These are phyloP conservation scores for Cynopterus sphinx DNA, from an alignment of 2,797 vertebrate genomes.

Conservation along the genomic window DNA sequence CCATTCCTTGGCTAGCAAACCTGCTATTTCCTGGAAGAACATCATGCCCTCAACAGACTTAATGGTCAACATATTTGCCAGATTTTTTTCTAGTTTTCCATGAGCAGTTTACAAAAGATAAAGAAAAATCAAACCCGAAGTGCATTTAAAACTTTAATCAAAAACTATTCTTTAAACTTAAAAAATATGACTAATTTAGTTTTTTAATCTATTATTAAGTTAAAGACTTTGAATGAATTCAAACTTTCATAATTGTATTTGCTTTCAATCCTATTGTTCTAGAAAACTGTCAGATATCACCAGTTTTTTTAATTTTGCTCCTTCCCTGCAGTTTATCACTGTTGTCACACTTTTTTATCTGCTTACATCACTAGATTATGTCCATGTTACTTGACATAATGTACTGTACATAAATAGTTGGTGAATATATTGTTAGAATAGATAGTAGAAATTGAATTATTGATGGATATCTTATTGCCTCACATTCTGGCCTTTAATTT, in stretches of 20 bases:
- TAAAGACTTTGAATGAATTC: neutral
- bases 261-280: neutral
- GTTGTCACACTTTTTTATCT: neutral
- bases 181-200: neutral
- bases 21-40: neutral
- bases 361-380: neutral
- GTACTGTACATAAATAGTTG: neutral
- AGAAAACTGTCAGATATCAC: neutral
- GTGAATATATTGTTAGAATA: neutral
- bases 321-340: neutral
- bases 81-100: neutral
- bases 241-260: neutral
- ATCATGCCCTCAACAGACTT: neutral
- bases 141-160: neutral
- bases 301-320: neutral
- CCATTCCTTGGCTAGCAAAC: neutral
- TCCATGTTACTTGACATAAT: neutral
- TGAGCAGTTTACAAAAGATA: neutral
- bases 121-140: neutral
- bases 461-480: neutral
- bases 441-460: neutral
- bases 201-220: neutral
- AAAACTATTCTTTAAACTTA: neutral
- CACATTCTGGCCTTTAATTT: neutral
- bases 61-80: neutral